These are phyloP conservation scores for Chymomyza caudatula DNA, from an alignment of 2,888 invertebrate genomes.

Conservation along the genomic window DNA sequence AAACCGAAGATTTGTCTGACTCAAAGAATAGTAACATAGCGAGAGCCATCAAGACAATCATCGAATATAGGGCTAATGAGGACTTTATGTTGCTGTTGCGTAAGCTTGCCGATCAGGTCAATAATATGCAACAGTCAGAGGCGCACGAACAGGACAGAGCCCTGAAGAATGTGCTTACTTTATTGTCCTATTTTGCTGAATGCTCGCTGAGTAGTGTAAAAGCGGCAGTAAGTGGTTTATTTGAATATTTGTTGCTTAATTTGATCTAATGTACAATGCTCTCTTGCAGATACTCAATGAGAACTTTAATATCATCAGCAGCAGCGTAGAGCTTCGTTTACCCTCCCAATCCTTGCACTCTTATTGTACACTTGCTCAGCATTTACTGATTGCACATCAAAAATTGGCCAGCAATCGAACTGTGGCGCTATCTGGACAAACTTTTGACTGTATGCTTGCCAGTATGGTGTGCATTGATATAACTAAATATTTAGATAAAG, in stretches of 20 bases:
- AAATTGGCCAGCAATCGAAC: slow-evolving; percentile 67
- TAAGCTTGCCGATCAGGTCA: slow-evolving; percentile 45
- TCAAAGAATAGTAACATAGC: slow-evolving; percentile 54
- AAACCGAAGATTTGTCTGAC: slow-evolving; percentile 10
- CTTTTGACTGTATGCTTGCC: slow-evolving; percentile 72
- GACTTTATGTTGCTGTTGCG: slow-evolving; percentile 72
- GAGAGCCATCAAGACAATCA: slow-evolving; percentile 67
- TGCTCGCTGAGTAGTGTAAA: slow-evolving; percentile 73
- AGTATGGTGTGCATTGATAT: slow-evolving; percentile 74
- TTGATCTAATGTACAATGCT: neutral
- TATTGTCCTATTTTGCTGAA: slow-evolving; percentile 69
- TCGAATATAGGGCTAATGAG: slow-evolving; percentile 73
- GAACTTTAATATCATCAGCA: slow-evolving; percentile 72
- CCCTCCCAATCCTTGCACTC: slow-evolving; percentile 36
- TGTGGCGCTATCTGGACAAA: slow-evolving; percentile 71
- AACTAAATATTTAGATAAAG: slow-evolving; percentile 58
- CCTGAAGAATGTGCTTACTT: slow-evolving; percentile 53
- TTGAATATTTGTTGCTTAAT: neutral
- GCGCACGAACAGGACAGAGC: slow-evolving; percentile 33
- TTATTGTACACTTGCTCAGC: slow-evolving; percentile 41
- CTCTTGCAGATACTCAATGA: slow-evolving; percentile 75
- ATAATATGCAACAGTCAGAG: slow-evolving; percentile 35
- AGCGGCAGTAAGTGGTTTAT: slow-evolving; percentile 74
- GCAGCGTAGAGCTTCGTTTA: slow-evolving; percentile 59
- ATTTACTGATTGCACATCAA: slow-evolving; percentile 67